Evolutionary conservation across 2,113 vertebrate genomes (phyloP).

Genomic region (Siniperca chuatsi): DNA sequence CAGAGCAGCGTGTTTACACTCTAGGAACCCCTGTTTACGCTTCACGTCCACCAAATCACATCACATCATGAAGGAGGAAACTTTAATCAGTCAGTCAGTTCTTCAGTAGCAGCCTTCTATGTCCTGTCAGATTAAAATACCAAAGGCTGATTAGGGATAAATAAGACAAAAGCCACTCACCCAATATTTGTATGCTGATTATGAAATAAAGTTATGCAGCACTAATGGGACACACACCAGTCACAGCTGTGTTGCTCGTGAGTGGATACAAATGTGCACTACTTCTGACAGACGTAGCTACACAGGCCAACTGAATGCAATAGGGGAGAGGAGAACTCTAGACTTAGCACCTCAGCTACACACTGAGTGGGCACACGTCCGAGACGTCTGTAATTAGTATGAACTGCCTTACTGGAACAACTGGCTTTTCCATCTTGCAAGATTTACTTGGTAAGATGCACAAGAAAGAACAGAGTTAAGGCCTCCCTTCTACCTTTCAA

Average conservation of each 20-base stretch:
- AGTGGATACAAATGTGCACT: conserved; percentile 62
- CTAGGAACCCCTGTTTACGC: conserved; percentile 64
- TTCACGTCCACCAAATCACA: conserved; percentile 68
- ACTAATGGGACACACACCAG: conserved; percentile 50
- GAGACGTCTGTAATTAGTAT: conserved; percentile 53
- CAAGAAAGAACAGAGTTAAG: conserved; percentile 33
- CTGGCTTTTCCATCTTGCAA: conserved; percentile 3
- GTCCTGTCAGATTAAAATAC: conserved; percentile 55
- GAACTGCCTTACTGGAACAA: conserved; percentile 46
- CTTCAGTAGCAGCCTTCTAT: conserved; percentile 56
- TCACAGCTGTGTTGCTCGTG: conserved; percentile 53
- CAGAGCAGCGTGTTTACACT: conserved; percentile 70
- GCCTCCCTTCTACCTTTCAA: conserved; percentile 19
- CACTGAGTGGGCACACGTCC: conserved; percentile 27
- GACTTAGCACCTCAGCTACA: conserved; percentile 45
- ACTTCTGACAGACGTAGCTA: conserved; percentile 37
- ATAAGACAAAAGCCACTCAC: conserved; percentile 47
- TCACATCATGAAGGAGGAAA: conserved; percentile 59
- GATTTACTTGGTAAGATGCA: conserved; percentile 18
- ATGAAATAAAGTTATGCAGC: conserved; percentile 54
- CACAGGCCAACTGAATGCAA: conserved; percentile 25
- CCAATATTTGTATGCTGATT: conserved; percentile 33
- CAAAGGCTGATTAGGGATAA: conserved; percentile 29
- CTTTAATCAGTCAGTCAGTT: conserved; percentile 54
- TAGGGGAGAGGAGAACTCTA: conserved; percentile 12